Base-by-base conservation (phyloP, 2,113 vertebrate genomes). In the Actenoides hombroni region DNA sequence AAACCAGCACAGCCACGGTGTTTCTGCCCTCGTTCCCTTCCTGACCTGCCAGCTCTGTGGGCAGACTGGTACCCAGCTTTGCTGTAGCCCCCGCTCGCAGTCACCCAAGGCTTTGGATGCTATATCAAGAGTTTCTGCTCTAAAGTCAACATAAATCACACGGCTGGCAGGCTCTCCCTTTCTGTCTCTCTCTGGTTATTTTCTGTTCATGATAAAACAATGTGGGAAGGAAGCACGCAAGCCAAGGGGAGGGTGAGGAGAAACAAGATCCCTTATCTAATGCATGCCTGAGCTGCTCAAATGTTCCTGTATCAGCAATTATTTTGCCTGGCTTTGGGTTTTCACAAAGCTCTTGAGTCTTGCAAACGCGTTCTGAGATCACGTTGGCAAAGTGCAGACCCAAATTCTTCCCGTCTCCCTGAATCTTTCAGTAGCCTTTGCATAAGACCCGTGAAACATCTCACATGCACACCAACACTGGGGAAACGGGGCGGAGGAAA, bases 241-340 rank as follows among this genome's bases (percentile, higher is more conserved):
- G 90, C 96, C 94, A 95, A 93, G 94, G 76, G 90, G 92, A 86
- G 90, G 88, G 86, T 82, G 92, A 93, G 92, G 79, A 95, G 90
- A 92, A 96, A 93, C 94, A 92, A 92, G 88, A 96, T 93, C 88
- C 69, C 86, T 96, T 96, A 92, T 96, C 94, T 94, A 90, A 71
- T 57, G 92, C 90, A 3, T 78, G 95, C 95, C 88, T 90, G 92
- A 95, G 79, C 90, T 71, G 86, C 94, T 94, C 94, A 12, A 89
- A 94, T 89, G 88, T 94, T 89, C 90, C 88, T 75, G 60, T 90
- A 92, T 95, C 96, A 97, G 95, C 95, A 92, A 33, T 73, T 91
- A 93, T 96, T 96, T 92, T 54, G 92, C 94, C 88, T 93, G 95
- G 88, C 90, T 96, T 90, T 46, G 90, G 88, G 80, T 79, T 97